Evolutionary conservation across 2,888 invertebrate genomes (phyloP), one percentile per base, ranked within the genome.

Genomic region (Diaprepes abbreviatus): DNA sequence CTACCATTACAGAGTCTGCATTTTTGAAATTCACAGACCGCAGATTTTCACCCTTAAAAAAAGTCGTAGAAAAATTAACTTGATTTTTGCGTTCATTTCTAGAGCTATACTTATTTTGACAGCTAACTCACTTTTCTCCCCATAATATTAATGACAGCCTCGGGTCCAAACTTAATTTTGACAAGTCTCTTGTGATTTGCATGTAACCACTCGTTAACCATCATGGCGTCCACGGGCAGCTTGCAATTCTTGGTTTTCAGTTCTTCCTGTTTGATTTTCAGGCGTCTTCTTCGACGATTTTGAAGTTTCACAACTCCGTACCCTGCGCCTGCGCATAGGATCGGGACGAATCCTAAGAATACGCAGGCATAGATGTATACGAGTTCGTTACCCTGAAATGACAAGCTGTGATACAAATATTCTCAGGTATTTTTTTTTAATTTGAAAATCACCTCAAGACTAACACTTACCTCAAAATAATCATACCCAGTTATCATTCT

Each of bases 321-420:
- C 0, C 94, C 97, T 3, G 95, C 95, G 45, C 93, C 95, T 0
- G 95, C 95, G 80, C 95, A 95, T 0, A 96, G 86, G 63, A 98
- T 92, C 4, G 98, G 98, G 9, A 98, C 93, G 78, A 97, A 94
- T 1, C 92, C 93, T 40, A 99, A 88, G 74, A 95, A 93, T 9
- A 97, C 89, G 81, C 97, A 97, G 0, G 93, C 94, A 84, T 97
- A 97, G 79, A 98, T 97, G 86, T 95, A 99, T n/a, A 96, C 94
- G 66, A 98, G 88, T 83, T 98, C 98, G 78, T 97, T 98, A 17
- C 97, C 98, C 88, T 95, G 86, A 24, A 88, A 85, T n/a, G n/a
- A n/a, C n/a, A n/a, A n/a, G n/a, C n/a, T n/a, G n/a, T n/a, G n/a
- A n/a, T n/a, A n/a, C n/a, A n/a, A n/a, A n/a, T n/a, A n/a, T n/a